Percentiles rank a stretch among this genome's conserved stretches.
Conservation (phyloP, 2,113 vertebrate species). For the Zingel zingel region DNA sequence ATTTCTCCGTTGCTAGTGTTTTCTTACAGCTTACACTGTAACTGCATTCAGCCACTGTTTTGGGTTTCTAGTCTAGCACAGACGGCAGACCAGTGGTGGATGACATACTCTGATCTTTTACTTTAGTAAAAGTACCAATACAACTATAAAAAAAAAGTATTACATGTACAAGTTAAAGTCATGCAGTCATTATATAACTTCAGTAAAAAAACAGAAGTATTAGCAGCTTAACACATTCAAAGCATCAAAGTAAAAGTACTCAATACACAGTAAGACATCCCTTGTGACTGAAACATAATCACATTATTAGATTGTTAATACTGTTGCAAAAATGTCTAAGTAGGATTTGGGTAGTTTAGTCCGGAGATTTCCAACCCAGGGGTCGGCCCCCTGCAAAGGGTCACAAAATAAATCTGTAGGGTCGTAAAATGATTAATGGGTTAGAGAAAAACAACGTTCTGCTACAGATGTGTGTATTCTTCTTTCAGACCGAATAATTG, state of each 20-base stretch:
- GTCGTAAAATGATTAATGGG: neutral
- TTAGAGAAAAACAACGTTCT: neutral
- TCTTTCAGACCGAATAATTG: neutral
- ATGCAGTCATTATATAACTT: neutral
- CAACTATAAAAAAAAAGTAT: neutral
- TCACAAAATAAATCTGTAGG: neutral
- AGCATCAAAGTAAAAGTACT: neutral
- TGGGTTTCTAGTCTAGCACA: neutral
- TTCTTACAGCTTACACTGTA: neutral
- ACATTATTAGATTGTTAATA: neutral
- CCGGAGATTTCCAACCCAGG: neutral
- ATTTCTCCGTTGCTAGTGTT: neutral
- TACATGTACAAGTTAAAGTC: neutral
- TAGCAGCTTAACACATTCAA: neutral
- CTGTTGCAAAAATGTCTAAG: no score
- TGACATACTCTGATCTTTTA: neutral
- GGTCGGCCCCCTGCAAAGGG: neutral
- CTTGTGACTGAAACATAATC: neutral
- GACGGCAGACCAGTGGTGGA: neutral
- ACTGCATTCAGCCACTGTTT: neutral
- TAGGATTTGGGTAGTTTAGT: neutral
- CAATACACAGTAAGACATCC: neutral
- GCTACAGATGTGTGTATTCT: neutral
- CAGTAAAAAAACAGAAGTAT: neutral
- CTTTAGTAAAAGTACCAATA: neutral